Conservation (phyloP, 2,888 invertebrate genomes). For the Drosophila subsilvestris region DNA sequence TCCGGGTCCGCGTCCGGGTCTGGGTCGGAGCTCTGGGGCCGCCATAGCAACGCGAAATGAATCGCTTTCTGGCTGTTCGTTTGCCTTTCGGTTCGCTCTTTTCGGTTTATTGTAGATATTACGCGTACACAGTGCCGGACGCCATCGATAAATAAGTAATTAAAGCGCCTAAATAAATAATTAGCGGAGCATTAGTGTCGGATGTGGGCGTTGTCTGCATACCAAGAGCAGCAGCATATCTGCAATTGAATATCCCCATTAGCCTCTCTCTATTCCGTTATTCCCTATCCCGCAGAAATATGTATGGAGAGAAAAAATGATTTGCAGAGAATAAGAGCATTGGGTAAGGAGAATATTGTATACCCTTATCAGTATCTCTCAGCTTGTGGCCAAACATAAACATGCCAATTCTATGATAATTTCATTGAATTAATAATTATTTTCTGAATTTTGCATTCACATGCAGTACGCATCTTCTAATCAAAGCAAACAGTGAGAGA, state of each 20-base stretch:
- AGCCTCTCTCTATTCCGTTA: too few species aligned
- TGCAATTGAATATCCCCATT: conserved; percentile 34
- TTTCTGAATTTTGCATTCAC: too few species aligned
- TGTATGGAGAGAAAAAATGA: conserved; percentile 1
- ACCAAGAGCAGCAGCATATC: conserved; percentile 18
- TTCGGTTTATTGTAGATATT: conserved; percentile 44
- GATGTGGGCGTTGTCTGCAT: conserved; percentile 38
- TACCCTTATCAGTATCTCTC: too few species aligned
- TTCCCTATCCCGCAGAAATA: conserved; percentile 4
- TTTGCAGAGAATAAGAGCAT: conserved; percentile 2
- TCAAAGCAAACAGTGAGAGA: neutral
- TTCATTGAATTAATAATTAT: too few species aligned
- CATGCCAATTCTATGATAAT: too few species aligned
- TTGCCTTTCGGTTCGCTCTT: neutral
- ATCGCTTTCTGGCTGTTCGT: conserved; percentile 31
- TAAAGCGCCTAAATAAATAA: conserved; percentile 74
- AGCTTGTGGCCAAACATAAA: too few species aligned
- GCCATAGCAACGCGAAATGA: conserved; percentile 10
- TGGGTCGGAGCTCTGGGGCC: neutral
- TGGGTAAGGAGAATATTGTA: neutral
- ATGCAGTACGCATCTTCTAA: neutral
- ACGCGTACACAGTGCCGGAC: conserved; percentile 59
- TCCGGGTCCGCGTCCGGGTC: conserved; percentile 7
- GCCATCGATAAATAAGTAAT: conserved; percentile 67
- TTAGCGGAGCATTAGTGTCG: conserved; percentile 48